Evolutionary conservation across 2,113 vertebrate species (phyloP).

Genomic region (Protomyctophum bolini): DNA sequence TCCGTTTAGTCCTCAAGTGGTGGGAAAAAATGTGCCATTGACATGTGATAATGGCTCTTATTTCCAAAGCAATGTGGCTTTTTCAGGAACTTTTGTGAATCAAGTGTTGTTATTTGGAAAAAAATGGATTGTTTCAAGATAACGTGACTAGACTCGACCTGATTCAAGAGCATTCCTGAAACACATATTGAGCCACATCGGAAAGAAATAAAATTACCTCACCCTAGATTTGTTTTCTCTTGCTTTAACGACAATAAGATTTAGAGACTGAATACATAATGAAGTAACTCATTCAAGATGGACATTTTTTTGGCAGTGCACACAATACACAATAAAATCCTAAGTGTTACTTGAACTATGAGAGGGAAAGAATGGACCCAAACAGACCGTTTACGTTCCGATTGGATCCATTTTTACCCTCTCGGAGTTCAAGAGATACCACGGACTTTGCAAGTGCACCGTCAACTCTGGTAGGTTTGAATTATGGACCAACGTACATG

Average conservation of each 20-base stretch:
- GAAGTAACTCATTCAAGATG: conserved; percentile 13
- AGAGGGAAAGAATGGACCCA: no score
- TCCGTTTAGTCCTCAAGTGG: conserved; percentile 3
- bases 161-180: not conserved
- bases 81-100: not conserved
- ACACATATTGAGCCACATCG: not conserved
- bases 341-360: no score
- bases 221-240: not conserved
- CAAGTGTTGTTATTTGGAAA: not conserved
- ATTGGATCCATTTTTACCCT: no score
- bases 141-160: not conserved
- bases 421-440: no score
- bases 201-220: conserved; percentile 2
- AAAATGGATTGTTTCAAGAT: not conserved
- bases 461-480: conserved; percentile 67
- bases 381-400: no score
- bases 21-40: conserved; percentile 1
- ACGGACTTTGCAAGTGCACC: not conserved
- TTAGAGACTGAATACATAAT: conserved; percentile 7
- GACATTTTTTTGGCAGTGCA: conserved; percentile 29
- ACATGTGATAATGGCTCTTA: not conserved
- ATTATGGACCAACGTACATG: conserved; percentile 86
- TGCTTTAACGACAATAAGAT: not conserved
- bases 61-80: conserved; percentile 3
- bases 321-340: no score